Conservation (phyloP, 2,113 vertebrate species). For the Serinus canaria region DNA sequence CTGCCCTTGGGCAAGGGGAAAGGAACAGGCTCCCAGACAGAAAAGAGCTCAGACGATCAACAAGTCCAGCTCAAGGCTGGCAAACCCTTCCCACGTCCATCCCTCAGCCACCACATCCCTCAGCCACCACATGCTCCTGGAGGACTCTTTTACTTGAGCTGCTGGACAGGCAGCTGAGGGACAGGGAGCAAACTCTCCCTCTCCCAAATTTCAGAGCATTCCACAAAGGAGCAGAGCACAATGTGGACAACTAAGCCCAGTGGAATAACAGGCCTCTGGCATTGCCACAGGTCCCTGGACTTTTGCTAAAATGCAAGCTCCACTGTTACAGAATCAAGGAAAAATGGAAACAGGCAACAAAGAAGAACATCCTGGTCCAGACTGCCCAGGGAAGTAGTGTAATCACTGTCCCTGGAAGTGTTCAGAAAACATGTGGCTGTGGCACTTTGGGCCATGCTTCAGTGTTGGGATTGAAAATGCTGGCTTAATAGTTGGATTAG, state of each 20-base stretch:
- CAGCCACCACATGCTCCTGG: too few relatives aligned
- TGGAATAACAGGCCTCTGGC: neutral
- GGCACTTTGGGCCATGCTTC: neutral
- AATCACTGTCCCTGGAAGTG: neutral
- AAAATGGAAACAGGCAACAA: neutral
- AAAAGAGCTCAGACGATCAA: neutral
- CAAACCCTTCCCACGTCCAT: neutral
- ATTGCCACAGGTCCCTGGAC: neutral
- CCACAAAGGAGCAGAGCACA: neutral
- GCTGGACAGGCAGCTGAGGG: neutral
- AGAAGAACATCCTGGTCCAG: neutral
- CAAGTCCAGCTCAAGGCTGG: neutral
- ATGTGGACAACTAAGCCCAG: neutral
- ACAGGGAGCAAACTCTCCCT: neutral
- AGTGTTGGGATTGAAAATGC: neutral
- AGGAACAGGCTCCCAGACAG: neutral
- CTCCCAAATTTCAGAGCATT: neutral
- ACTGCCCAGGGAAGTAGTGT: neutral
- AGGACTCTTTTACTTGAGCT: neutral
- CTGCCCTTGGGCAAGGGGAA: neutral
- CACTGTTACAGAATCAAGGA: neutral
- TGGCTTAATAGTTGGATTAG: neutral
- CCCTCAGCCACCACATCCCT: neutral
- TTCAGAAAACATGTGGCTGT: neutral
- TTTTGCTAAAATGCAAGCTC: neutral